These are phyloP conservation scores for Noctuana brunneofusca DNA, from an alignment of 2,888 invertebrate species.

Conservation along the genomic window DNA sequence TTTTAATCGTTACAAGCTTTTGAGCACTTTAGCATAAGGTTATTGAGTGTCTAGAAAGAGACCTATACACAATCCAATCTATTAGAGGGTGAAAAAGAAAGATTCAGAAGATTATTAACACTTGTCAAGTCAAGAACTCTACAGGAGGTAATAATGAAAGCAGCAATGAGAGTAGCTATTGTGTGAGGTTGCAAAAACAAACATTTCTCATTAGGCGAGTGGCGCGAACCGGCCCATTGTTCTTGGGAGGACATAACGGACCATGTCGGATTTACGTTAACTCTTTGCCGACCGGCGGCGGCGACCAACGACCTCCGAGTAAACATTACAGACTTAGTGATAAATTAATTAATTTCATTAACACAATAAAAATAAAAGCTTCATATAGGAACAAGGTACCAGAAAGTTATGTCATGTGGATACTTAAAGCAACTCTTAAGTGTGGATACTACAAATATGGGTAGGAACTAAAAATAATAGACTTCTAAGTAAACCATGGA, in stretches of 20 bases:
- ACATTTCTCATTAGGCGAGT: conserved; percentile 80
- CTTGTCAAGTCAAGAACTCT: conserved; percentile 54
- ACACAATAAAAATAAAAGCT: not conserved
- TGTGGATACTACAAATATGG: no score
- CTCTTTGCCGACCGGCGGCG: conserved; percentile 56
- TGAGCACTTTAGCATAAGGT: not conserved
- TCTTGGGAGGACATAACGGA: conserved; percentile 77
- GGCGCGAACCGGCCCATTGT: conserved; percentile 73
- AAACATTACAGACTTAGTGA: conserved; percentile 1
- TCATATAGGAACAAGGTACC: not conserved
- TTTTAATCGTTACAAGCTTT: not conserved
- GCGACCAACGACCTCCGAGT: conserved; percentile 55
- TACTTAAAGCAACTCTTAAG: no score
- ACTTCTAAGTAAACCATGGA: not conserved
- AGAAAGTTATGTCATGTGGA: not conserved
- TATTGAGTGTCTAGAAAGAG: conserved; percentile 16
- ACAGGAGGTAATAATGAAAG: conserved; percentile 67
- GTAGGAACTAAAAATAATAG: no score
- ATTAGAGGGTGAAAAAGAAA: conserved; percentile 37
- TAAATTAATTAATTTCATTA: conserved; percentile 3
- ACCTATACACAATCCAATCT: conserved; percentile 31
- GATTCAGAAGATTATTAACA: conserved; percentile 51
- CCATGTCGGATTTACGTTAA: conserved; percentile 76
- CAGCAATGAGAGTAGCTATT: conserved; percentile 69
- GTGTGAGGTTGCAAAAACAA: conserved; percentile 74